A percentile compares a stretch with the other conserved stretches of the same genome.
Evolutionary conservation across 2,888 invertebrate species (phyloP).

Genomic region (Zele albiditarsus): DNA sequence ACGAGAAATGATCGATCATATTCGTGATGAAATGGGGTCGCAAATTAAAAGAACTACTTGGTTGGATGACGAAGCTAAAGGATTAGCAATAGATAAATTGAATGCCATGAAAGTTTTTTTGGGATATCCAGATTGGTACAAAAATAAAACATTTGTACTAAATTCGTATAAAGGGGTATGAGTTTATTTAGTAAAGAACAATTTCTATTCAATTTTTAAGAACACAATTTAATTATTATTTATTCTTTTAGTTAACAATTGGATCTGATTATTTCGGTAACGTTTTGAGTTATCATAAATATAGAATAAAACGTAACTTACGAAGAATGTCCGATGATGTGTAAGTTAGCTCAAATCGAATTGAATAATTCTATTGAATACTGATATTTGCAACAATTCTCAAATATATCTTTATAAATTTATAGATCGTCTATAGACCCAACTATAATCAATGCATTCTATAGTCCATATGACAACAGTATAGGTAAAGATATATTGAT

Average conservation of each 20-base stretch:
- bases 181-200: conserved; percentile 34
- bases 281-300: conserved; percentile 43
- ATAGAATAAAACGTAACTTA: conserved; percentile 27
- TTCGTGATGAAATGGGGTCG: conserved; percentile 74
- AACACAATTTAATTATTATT: not conserved
- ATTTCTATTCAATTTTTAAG: not conserved
- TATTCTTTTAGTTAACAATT: conserved; percentile 40
- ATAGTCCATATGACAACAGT: conserved; percentile 64
- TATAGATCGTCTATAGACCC: conserved; percentile 41
- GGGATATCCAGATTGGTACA: conserved; percentile 77
- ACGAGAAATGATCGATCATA: conserved; percentile 75
- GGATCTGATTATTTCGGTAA: conserved; percentile 48
- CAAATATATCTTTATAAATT: not conserved
- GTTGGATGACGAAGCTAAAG: conserved; percentile 76
- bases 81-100: conserved; percentile 74
- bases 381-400: not conserved
- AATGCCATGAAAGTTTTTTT: conserved; percentile 74
- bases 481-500: conserved; percentile 52
- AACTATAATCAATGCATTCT: conserved; percentile 47
- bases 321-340: not conserved
- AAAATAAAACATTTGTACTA: conserved; percentile 73
- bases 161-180: conserved; percentile 74
- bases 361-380: not conserved
- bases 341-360: not conserved
- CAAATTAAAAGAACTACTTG: conserved; percentile 74